Evolutionary conservation across 2,888 invertebrate genomes (phyloP), one percentile per base, ranked within the genome.

Genomic region (Lordiphosa andalusiaca): DNA sequence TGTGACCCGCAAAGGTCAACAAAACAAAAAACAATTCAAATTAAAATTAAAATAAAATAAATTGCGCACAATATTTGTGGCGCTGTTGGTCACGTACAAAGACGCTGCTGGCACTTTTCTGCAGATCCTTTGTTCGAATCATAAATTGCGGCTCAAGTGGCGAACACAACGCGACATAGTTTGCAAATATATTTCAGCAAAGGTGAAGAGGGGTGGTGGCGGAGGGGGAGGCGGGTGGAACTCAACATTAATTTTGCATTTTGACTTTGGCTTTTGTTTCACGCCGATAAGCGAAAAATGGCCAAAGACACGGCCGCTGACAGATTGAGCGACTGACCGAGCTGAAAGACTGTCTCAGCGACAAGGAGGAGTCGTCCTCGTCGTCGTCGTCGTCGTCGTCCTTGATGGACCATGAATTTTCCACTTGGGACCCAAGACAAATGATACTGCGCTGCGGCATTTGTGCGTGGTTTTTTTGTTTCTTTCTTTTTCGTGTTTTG

Each of bases 231-330:
- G 48, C 0, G 47, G 50, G 25, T 65, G 56, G 59, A 64, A 66
- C 56, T 83, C 72, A 69, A 67, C 76, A 78, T 83, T 83, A 76
- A 78, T 80, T 78, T 73, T 65, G 71, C 69, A 80, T 83, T 71
- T 83, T 30, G 30, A 9, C 30, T 30, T 53, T 69, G 67, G 50
- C 61, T 57, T 30, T 57, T 68, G 48, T 64, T 59, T 64, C 56
- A 6, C 41, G n/a, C 60, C 54, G 71, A 71, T 73, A 73, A 64
- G 56, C 55, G 62, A 23, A 36, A 62, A 69, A 47, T 46, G 69
- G 16, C 53, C 30, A 6, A 10, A 21, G 13, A 47, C 39, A 33
- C 48, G 21, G 16, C 39, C 36, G 57, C 49, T 46, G 59, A 60
- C 57, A 59, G 57, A 46, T 50, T 35, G 57, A 50, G 23, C 38